Evolutionary conservation across 2,113 vertebrate genomes (phyloP).

Genomic region (Anarhynchus alexandrinus): DNA sequence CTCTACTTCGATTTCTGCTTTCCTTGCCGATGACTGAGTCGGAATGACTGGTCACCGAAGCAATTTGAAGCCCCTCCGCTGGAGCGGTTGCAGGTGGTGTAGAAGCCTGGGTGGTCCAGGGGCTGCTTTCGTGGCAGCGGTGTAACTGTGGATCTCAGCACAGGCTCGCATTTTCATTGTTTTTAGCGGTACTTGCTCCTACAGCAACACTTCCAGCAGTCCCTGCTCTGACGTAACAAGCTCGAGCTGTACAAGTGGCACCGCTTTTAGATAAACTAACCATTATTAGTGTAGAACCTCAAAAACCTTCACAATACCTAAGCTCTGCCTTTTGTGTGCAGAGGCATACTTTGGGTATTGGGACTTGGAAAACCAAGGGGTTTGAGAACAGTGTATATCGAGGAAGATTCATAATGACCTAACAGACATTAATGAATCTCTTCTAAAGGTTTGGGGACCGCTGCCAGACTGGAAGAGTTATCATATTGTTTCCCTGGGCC

Average conservation of each 20-base stretch:
- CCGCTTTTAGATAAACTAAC: neutral
- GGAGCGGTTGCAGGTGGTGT: rapidly evolving
- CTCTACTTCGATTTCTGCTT: neutral
- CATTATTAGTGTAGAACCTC: neutral
- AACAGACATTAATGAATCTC: neutral
- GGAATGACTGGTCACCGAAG: neutral
- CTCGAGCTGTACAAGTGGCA: neutral
- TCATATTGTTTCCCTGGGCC: constrained; percentile 73
- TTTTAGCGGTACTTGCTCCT: neutral
- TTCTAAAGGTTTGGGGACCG: constrained; percentile 68
- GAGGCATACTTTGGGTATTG: neutral
- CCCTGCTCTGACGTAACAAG: neutral
- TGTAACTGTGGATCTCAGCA: neutral
- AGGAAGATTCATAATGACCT: neutral
- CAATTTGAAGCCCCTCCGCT: neutral
- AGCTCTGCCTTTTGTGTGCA: neutral
- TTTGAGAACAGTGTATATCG: neutral
- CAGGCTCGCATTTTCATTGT: neutral
- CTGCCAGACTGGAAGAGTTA: constrained; percentile 72
- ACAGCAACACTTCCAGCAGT: neutral
- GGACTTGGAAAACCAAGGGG: neutral
- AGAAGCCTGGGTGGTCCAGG: neutral
- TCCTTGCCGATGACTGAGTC: neutral
- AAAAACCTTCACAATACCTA: neutral
- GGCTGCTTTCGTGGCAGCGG: neutral